Base-by-base conservation (phyloP, 2,888 invertebrate species). In the Rhamphomyia laevipes region DNA sequence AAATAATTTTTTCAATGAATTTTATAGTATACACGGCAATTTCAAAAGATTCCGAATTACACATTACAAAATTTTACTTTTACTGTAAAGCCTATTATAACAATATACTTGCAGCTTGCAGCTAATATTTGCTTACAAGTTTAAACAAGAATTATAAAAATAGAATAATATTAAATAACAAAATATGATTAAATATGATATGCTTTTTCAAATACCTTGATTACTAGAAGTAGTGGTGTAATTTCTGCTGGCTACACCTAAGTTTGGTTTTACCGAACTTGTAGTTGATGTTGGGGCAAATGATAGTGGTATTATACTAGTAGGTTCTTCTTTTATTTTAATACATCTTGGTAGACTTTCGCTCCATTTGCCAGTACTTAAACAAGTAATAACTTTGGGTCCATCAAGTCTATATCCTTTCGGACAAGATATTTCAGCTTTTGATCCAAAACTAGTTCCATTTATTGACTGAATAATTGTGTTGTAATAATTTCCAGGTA, bases 311-410 rank as follows among this genome's bases (percentile, higher is more conserved):
- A 64, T 58, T 12, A 61, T 55, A 46, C 62, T 49, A 0, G 74
- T 72, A 1, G 71, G 61, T 1, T 72, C 67, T 11, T 66, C 65
- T 57, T 79, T 80, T 59, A 80, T 76, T 55, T 71, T 73, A 78
- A 87, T 74, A 65, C 92, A 93, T 44, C 74, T 74, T 0, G 92
- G 91, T 43, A 85, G 72, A 0, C 78, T 72, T 47, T 80, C 78
- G 63, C 91, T 88, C 77, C 90, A 92, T 51, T 81, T 77, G 1
- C 92, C 92, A 44, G 77, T 81, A 12, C 82, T 76, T 47, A 84
- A 72, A 58, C 93, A 93, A 21, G 76, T 75, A 31, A 87, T 73
- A 45, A 77, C 73, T 15, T 75, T 73, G 2, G 81, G 73, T 18
- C 92, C 92, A 18, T 76, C 73, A 48, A 92, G 69, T 51, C 73